Base-by-base conservation (phyloP, 2,888 invertebrate genomes). In the Maniola hyperantus region DNA sequence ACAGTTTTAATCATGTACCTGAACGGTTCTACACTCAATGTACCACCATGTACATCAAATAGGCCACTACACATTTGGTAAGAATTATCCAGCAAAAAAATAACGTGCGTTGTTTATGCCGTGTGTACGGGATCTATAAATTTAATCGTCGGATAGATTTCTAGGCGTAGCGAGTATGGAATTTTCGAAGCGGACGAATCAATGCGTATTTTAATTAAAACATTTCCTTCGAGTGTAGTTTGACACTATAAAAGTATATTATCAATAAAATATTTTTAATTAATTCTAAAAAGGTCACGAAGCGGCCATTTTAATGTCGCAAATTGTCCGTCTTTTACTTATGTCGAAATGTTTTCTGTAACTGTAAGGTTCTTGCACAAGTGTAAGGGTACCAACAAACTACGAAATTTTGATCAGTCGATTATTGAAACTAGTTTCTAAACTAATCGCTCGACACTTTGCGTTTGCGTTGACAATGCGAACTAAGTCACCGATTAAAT, bases 321-420 rank as follows among this genome's bases (percentile, higher is more conserved):
- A 59, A 50, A 44, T 53, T 70, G 65, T 70, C 65, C 60, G 69
- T 66, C 58, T 67, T 48, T 69, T 18, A 48, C 48, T 48, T 65
- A 55, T 46, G 50, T 61, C 53, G 50, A 44, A 70, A 70, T 67
- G 62, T 55, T 71, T 64, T 71, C 69, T 67, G 54, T 73, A 64
- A 26, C 18, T 53, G n/a, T 72, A 70, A 69, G 69, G 65, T 55
- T 48, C 18, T 64, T 74, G 74, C 74, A 73, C 73, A 73, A 73
- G 61, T 68, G 67, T 68, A 67, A 70, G 18, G 6, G 55, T n/a
- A n/a, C 13, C 7, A 0, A 6, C 13, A 20, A 57, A 57, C 18
- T 39, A 13, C 36, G 36, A 13, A 42, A 11, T 42, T 57, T 57
- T 20, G 20, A 13, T 15, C 15, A 7, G 34, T 34, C 15, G 34